Evolutionary conservation across 2,888 invertebrate genomes (phyloP), one percentile per base, ranked within the genome.

Genomic region (Zeuzera pyrina): DNA sequence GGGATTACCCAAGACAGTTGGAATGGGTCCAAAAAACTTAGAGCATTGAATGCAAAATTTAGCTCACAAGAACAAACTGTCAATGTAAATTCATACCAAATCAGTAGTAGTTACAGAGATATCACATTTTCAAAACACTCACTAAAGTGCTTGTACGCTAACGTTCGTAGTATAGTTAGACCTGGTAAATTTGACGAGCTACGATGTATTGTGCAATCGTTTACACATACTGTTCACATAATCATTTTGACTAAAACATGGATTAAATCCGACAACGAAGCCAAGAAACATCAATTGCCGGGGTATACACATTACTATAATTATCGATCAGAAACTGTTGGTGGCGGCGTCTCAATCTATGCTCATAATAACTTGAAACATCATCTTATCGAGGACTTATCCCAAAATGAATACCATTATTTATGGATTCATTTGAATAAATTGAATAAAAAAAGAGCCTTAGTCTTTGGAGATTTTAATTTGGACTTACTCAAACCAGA

Each of bases 251-350:
- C 26, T 4, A 26, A 34, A 13, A 30, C 34, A 5, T 35, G 34
- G 30, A 30, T 35, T 10, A 27, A 30, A 16, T 21, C 30, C 2
- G 30, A 35, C 1, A 24, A 31, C 6, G 14, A 31, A 21, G 31
- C 34, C 12, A 6, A 21, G 14, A 22, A 4, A 2, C 13, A 29
- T 4, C 15, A 34, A 8, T 11, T 42, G 12, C 24, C 21, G 2
- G 34, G 36, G 11, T 42, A 42, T 15, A 33, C 36, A 1, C 42
- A 42, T 13, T 22, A 36, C 23, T 42, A 35, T 10, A 40, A 40
- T 19, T 16, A 19, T 14, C 11, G 42, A 22, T 34, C 21, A 11
- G 15, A 34, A 10, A 19, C 16, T 21, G 34, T 30, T n/a, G 37
- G 37, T 8, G 35, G 40, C 7, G 40, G 4, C 13, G 13, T n/a